These are phyloP conservation scores for Psococerastis gibbosa DNA, from an alignment of 2,888 invertebrate genomes.

Conservation along the genomic window DNA sequence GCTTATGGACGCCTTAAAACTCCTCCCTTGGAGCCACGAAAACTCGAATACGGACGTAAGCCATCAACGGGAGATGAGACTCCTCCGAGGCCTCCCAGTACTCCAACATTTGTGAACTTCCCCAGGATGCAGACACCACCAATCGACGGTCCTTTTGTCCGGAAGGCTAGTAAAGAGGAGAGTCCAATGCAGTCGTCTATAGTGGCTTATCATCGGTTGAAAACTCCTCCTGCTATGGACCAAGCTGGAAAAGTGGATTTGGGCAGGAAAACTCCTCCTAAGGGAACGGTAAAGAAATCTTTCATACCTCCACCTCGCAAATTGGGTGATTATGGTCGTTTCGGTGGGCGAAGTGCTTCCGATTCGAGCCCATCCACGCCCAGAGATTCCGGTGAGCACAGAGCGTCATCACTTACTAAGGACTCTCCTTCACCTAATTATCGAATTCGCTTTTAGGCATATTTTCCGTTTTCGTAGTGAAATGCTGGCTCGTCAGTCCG, in stretches of 20 bases:
- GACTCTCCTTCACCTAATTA: too few relatives aligned
- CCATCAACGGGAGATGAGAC: slow-evolving; percentile 9
- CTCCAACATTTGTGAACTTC: background rate
- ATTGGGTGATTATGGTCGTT: slow-evolving; percentile 36
- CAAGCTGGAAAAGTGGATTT: background rate
- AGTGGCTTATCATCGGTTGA: background rate
- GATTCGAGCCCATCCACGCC: background rate
- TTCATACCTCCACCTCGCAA: slow-evolving; percentile 29
- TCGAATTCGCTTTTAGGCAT: background rate
- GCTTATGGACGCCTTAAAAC: slow-evolving; percentile 8
- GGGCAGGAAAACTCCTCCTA: background rate
- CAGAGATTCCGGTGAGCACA: slow-evolving; percentile 11
- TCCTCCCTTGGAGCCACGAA: slow-evolving; percentile 12
- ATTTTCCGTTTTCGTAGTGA: too few relatives aligned
- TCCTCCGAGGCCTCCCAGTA: background rate
- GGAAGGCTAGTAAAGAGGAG: background rate
- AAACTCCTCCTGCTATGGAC: slow-evolving; percentile 2
- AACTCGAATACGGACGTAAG: slow-evolving; percentile 15
- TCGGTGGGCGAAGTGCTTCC: slow-evolving; percentile 26
- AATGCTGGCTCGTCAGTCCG: too few relatives aligned
- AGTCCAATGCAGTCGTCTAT: background rate
- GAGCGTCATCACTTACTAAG: slow-evolving; percentile 7
- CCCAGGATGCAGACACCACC: background rate
- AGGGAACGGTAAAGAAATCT: slow-evolving; percentile 16
- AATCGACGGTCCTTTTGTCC: background rate